Conservation (phyloP, 2,797 vertebrate species). For the Odontamblyopus rebecca region DNA sequence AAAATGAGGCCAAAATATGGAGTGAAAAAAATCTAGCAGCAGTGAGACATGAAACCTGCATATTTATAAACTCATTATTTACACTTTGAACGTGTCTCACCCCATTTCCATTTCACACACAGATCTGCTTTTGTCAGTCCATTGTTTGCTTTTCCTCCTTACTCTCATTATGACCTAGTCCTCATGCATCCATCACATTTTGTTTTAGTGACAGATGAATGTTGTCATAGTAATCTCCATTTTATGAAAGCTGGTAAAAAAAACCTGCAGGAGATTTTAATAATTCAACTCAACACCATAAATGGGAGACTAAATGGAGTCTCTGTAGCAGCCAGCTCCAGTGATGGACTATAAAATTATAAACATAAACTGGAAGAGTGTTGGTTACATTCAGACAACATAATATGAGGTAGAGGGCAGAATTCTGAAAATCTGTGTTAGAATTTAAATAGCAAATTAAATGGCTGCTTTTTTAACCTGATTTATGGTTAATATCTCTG, state of each 20-base stretch:
- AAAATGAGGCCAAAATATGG: not conserved
- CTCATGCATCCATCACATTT: constrained; percentile 37
- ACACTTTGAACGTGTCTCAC: constrained; percentile 15
- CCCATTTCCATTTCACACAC: constrained; percentile 66
- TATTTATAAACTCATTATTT: constrained; percentile 2
- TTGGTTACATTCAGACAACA: not conserved
- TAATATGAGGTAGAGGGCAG: not conserved
- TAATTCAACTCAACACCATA: constrained; percentile 60
- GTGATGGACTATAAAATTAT: constrained; percentile 28
- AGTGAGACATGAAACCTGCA: not conserved
- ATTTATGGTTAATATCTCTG: no score
- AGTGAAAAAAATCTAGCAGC: not conserved
- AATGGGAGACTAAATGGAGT: constrained; percentile 57
- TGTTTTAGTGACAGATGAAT: constrained; percentile 48
- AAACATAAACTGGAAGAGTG: not conserved
- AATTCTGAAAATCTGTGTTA: no score
- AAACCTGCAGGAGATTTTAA: constrained; percentile 51
- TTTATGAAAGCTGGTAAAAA: constrained; percentile 41
- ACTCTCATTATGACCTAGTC: constrained; percentile 51
- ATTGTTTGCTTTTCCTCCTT: constrained; percentile 38
- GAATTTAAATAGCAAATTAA: no score
- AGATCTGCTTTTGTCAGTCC: constrained; percentile 3
- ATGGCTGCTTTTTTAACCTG: no score
- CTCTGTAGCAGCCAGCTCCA: constrained; percentile 31
- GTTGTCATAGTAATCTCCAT: constrained; percentile 45